phyloP scores from a whole-genome alignment of 1,140 invertebrate species.

The Cherax destructor region DNA sequence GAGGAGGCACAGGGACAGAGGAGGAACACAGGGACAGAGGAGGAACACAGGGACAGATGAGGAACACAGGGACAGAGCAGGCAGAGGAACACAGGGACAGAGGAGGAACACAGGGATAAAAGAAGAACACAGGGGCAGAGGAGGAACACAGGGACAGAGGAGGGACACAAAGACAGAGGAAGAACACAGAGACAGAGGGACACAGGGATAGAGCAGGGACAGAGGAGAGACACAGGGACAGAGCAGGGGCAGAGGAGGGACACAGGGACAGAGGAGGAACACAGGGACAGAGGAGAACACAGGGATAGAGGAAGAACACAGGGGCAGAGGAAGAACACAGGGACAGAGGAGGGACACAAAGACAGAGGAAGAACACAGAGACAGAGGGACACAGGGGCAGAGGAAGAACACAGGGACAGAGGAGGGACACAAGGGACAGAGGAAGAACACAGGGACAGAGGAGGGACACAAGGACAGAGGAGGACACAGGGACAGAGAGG shows the following conservation, averaged over 20 bases:
- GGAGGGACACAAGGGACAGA: neutral
- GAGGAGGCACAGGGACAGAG: neutral
- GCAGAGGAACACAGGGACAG: too few species aligned
- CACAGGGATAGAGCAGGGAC: neutral
- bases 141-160: too few species aligned
- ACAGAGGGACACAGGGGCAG: neutral
- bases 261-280: neutral
- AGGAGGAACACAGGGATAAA: too few species aligned
- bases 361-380: neutral
- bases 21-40: neutral
- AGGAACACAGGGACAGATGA: too few species aligned
- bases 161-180: too few species aligned
- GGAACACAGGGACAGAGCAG: too few species aligned
- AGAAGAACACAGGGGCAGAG: too few species aligned
- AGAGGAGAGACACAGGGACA: neutral
- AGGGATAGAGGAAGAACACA: neutral
- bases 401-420: neutral
- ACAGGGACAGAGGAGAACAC: neutral
- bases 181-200: neutral
- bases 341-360: neutral
- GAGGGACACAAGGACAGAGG: neutral
- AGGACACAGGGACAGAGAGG: neutral
- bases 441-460: neutral
- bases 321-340: neutral
- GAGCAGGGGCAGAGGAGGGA: neutral